Percentiles rank a stretch among this genome's conserved stretches.
phyloP scores from a whole-genome alignment of 2,113 vertebrate species.

The Ophiodon elongatus region DNA sequence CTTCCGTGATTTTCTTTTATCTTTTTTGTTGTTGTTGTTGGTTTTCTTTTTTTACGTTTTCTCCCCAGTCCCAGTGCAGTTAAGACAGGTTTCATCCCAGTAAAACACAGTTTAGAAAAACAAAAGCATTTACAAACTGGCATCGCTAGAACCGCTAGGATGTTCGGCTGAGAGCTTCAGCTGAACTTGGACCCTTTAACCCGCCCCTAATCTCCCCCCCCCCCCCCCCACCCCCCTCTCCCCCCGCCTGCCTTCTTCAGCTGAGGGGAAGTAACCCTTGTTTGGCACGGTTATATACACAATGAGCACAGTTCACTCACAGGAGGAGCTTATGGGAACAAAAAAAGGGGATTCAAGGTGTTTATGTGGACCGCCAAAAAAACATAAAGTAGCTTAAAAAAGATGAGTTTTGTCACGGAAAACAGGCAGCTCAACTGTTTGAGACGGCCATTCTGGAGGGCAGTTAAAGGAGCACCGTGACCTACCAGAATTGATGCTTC shows the following conservation, averaged over 20 bases:
- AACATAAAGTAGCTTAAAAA: slow-evolving; percentile 33
- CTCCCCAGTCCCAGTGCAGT: slow-evolving; percentile 60
- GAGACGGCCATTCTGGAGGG: slow-evolving; percentile 52
- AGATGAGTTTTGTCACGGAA: slow-evolving; percentile 23
- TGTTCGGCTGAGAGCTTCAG: slow-evolving; percentile 72
- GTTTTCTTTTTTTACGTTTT: slow-evolving; percentile 13
- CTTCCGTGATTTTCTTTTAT: slow-evolving; percentile 48
- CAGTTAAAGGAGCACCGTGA: slow-evolving; percentile 72
- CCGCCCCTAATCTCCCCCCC: background rate
- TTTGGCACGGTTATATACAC: slow-evolving; percentile 85
- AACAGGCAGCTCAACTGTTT: slow-evolving; percentile 39
- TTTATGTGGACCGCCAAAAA: slow-evolving; percentile 81
- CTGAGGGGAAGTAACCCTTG: slow-evolving; percentile 54
- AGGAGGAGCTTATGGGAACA: slow-evolving; percentile 78
- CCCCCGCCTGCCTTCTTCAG: background rate
- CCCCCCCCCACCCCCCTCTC: background rate
- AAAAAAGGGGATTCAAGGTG: slow-evolving; percentile 84
- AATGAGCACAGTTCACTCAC: slow-evolving; percentile 74
- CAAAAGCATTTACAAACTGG: slow-evolving; percentile 85
- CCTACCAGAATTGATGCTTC: slow-evolving; percentile 39
- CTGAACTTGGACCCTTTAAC: slow-evolving; percentile 73
- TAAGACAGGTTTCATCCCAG: slow-evolving; percentile 71
- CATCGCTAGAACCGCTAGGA: slow-evolving; percentile 72
- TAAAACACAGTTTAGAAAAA: slow-evolving; percentile 81
- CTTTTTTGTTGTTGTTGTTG: slow-evolving; percentile 4